Evolutionary conservation across 1,140 invertebrate genomes (phyloP).

Genomic region (Lordiphosa mommai): DNA sequence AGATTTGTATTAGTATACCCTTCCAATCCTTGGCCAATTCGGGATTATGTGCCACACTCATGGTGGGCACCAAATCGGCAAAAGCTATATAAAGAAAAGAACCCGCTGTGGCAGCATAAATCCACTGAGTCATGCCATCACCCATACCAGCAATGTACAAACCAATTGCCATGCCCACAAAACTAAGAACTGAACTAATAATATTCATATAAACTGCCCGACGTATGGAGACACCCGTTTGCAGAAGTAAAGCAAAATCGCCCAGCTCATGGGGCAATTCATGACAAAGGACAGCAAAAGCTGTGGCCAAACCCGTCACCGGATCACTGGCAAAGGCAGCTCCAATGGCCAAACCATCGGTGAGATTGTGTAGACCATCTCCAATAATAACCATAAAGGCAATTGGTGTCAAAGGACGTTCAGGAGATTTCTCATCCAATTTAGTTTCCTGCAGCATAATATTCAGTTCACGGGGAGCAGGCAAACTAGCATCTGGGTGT

Average conservation of each 20-base stretch:
- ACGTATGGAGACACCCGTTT: constrained; percentile 86
- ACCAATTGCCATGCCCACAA: constrained; percentile 87
- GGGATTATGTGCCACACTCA: constrained; percentile 79
- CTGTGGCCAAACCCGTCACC: constrained; percentile 87
- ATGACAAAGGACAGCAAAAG: constrained; percentile 90
- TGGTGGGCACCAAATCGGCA: constrained; percentile 87
- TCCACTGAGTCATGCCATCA: constrained; percentile 85
- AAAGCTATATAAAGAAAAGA: constrained; percentile 91
- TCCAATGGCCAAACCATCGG: constrained; percentile 90
- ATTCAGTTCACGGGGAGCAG: constrained; percentile 80
- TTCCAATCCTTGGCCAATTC: constrained; percentile 79
- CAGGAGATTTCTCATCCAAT: constrained; percentile 80
- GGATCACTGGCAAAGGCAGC: constrained; percentile 87
- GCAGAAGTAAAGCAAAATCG: constrained; percentile 89
- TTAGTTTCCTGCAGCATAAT: constrained; percentile 82
- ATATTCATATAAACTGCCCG: constrained; percentile 87
- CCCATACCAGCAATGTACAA: constrained; percentile 86
- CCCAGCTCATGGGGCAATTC: constrained; percentile 91
- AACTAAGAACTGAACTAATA: constrained; percentile 87
- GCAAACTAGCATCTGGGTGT: constrained; percentile 6
- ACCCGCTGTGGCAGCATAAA: constrained; percentile 89
- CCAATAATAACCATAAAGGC: constrained; percentile 90
- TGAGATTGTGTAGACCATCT: constrained; percentile 90
- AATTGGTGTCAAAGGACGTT: constrained; percentile 81
- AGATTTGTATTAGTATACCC: constrained; percentile 81